phyloP scores from a whole-genome alignment of 2,797 vertebrate genomes.

The Lepus townsendii region DNA sequence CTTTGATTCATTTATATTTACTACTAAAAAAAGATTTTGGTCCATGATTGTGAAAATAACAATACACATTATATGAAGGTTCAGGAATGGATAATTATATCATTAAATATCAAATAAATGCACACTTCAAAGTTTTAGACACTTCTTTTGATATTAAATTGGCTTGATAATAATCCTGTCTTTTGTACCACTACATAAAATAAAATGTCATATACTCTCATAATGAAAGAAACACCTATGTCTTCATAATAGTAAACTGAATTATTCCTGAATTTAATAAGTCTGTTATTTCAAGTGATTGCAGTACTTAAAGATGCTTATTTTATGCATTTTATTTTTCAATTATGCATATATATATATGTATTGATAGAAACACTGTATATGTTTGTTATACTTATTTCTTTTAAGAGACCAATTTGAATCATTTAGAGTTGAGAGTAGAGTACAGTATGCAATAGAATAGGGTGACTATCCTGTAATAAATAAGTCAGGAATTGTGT shows the following conservation, averaged over 20 bases:
- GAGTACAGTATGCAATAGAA: background rate
- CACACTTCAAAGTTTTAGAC: background rate
- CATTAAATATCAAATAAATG: constrained; percentile 55
- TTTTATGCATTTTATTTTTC: background rate
- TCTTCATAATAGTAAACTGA: background rate
- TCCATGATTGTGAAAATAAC: background rate
- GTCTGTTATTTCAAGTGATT: background rate
- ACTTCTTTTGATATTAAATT: constrained; percentile 9
- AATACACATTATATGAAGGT: background rate
- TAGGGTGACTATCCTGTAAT: background rate
- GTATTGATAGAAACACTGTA: background rate
- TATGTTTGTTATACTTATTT: background rate
- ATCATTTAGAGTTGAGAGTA: background rate
- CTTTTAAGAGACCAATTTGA: background rate
- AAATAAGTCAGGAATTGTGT: background rate
- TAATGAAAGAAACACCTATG: constrained; percentile 11
- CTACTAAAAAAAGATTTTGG: background rate
- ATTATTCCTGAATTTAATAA: background rate
- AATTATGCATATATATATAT: background rate
- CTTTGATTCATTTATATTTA: background rate
- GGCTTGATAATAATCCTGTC: background rate
- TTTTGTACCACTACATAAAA: constrained; percentile 14
- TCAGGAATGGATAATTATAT: constrained; percentile 1
- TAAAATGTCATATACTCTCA: background rate
- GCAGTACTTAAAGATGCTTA: background rate